Base-by-base conservation (phyloP, 2,797 vertebrate species). In the Phataginus tricuspis region DNA sequence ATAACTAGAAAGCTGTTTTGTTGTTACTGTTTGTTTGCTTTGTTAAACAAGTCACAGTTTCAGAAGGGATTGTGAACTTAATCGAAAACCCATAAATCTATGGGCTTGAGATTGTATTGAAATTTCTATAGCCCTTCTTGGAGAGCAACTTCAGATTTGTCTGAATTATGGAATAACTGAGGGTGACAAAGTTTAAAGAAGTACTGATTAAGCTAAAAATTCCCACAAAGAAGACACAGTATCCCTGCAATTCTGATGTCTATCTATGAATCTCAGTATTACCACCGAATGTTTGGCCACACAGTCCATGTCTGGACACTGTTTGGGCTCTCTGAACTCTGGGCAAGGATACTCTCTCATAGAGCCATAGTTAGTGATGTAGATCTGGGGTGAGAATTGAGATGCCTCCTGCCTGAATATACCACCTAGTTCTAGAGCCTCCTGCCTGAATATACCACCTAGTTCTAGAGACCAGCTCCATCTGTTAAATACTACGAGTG, bases 1-100 rank as follows among this genome's bases (percentile, higher is more conserved):
- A 31, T 53, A 91, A 79, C 83, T 29, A 16, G 37, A 74, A 19
- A 92, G 19, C 15, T 59, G 25, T 37, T 86, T 82, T 49, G 27
- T 34, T 83, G 21, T 53, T 61, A 23, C 37, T 80, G 10, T 49
- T 66, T 92, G 49, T 45, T 90, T 75, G 29, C 9, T 92, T 93
- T 91, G 45, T 91, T 87, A 75, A 89, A 61, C 23, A 90, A 49
- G 9, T 64, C 79, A 55, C 80, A 85, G 21, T 85, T 80, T 92
- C 72, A 85, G 53, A 85, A 68, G 59, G 42, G 14, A 87, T 21
- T 57, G 45, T 45, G 45, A 2, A 11, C 45, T 45, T 12, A 45
- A 45, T 45, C 45, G 2, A 11, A 45, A 45, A 12, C 45, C 45
- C 34, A 31, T 14, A 49, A 21, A 61, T 71, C 86, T 94, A 37